Conservation (phyloP, 2,888 invertebrate genomes). For the Hermaeophaga mercurialis region DNA sequence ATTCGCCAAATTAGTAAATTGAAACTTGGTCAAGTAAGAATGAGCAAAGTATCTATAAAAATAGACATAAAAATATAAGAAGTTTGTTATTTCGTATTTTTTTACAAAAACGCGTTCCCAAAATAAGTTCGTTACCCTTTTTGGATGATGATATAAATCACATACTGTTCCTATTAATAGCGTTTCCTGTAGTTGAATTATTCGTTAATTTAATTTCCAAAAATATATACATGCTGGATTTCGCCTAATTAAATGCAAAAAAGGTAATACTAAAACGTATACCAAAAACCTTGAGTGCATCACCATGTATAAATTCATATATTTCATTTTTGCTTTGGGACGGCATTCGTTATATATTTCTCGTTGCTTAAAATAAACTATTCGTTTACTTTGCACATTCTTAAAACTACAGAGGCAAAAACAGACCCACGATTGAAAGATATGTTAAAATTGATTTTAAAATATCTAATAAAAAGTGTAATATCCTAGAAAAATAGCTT, state of each 20-base stretch:
- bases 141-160: background rate
- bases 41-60: constrained; percentile 20
- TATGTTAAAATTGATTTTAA: constrained; percentile 37
- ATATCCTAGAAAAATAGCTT: constrained; percentile 39
- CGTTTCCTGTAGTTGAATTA: too few species aligned
- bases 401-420: constrained; percentile 15
- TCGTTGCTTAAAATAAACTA: constrained; percentile 18
- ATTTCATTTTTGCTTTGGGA: background rate
- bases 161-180: background rate
- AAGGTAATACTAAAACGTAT: constrained; percentile 8
- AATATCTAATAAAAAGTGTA: constrained; percentile 35
- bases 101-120: background rate
- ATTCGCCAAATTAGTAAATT: constrained; percentile 17
- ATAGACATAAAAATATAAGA: constrained; percentile 7
- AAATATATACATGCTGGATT: too few species aligned
- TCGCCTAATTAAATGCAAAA: background rate
- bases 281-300: background rate
- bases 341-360: constrained; percentile 15
- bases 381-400: constrained; percentile 23
- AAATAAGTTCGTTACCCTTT: background rate
- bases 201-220: too few species aligned
- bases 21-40: constrained; percentile 20
- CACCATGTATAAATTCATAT: constrained; percentile 4
- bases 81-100: too few species aligned
- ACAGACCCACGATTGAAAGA: constrained; percentile 31